A percentile compares a stretch with the other conserved stretches of the same genome.
These are phyloP conservation scores for Erynnis tages DNA, from an alignment of 2,888 invertebrate species.

Conservation along the genomic window DNA sequence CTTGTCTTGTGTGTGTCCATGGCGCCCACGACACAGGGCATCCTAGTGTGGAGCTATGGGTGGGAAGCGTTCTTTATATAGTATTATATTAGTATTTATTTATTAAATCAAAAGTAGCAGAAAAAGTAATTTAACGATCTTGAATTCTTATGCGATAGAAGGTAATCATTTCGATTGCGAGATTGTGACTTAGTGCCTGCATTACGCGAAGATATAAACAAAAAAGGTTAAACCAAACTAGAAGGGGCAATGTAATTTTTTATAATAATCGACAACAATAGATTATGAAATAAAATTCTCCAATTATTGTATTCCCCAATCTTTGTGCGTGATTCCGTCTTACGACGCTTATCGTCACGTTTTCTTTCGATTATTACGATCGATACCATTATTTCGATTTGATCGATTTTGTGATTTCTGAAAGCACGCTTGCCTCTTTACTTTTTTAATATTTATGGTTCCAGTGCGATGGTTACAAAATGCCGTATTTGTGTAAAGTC, in stretches of 20 bases:
- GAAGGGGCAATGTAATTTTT: neutral
- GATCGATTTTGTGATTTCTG: conserved; percentile 36
- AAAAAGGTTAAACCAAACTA: neutral
- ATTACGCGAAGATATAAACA: too few species aligned
- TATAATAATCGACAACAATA: neutral
- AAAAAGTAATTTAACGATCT: too few species aligned
- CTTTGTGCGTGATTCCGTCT: conserved; percentile 42
- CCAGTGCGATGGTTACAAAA: conserved; percentile 21
- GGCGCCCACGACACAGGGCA: too few species aligned
- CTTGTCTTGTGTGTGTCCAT: too few species aligned
- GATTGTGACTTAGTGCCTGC: too few species aligned
- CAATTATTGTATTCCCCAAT: conserved; percentile 27
- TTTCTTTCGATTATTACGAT: conserved; percentile 38
- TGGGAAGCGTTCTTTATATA: too few species aligned
- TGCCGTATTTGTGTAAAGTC: conserved; percentile 15
- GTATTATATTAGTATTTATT: too few species aligned
- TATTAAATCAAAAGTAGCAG: too few species aligned
- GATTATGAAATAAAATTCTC: conserved; percentile 20
- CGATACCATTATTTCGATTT: conserved; percentile 29
- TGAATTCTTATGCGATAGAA: too few species aligned
- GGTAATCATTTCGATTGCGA: too few species aligned
- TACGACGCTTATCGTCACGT: conserved; percentile 49
- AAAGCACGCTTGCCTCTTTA: conserved; percentile 31
- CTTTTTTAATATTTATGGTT: neutral
- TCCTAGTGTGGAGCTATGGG: too few species aligned